Evolutionary conservation across 2,113 vertebrate species (phyloP).

Genomic region (Silurus asotus): DNA sequence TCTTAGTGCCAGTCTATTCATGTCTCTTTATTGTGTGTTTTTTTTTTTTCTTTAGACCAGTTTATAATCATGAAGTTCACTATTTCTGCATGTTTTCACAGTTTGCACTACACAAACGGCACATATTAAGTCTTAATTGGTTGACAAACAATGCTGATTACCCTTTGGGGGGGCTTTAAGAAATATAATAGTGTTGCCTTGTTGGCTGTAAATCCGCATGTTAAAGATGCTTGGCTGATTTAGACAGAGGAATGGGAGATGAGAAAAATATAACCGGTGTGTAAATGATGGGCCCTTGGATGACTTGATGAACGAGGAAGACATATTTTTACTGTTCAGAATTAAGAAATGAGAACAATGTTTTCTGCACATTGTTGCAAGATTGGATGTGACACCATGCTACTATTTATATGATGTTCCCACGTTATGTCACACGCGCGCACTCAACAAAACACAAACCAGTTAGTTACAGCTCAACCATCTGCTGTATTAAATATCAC

Average conservation of each 20-base stretch:
- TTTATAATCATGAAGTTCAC: no score
- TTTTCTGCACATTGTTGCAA: not conserved
- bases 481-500: not conserved
- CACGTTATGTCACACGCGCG: not conserved
- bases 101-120: not conserved
- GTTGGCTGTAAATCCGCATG: not conserved
- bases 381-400: not conserved
- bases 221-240: conserved; percentile 24
- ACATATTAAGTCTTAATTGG: not conserved
- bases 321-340: not conserved
- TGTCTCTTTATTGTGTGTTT: not conserved
- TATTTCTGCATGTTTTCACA: not conserved
- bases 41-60: not conserved
- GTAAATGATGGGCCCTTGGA: not conserved
- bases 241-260: conserved; percentile 34
- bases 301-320: not conserved
- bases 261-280: conserved; percentile 4
- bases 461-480: not conserved
- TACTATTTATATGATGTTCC: not conserved
- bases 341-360: not conserved
- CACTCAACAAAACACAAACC: not conserved
- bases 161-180: not conserved
- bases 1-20: not conserved
- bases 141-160: not conserved
- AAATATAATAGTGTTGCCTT: not conserved